Evolutionary conservation across 2,797 vertebrate species (phyloP).

Genomic region (Graptemys geographica): DNA sequence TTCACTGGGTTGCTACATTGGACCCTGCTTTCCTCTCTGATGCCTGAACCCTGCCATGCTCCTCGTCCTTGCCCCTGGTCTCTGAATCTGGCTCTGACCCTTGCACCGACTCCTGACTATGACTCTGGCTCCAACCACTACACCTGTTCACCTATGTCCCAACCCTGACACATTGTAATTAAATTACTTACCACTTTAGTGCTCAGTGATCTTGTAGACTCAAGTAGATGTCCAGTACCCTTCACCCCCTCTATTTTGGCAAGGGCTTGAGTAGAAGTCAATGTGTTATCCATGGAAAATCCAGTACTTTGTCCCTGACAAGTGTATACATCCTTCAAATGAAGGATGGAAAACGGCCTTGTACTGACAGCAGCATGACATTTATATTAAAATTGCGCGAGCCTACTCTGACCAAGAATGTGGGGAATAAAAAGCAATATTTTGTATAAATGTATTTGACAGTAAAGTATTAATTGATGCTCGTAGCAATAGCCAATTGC

Average conservation of each 20-base stretch:
- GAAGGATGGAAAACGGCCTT: neutral
- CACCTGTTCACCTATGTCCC: neutral
- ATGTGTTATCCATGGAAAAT: neutral
- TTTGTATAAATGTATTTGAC: conserved; percentile 51
- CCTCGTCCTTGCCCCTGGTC: neutral
- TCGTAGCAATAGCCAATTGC: neutral
- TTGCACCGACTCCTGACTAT: neutral
- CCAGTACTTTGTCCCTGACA: neutral
- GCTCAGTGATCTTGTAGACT: neutral
- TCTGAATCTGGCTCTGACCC: neutral
- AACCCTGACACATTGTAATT: neutral
- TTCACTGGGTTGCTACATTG: neutral
- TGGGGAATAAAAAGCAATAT: neutral
- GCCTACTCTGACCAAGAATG: neutral
- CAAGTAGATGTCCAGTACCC: neutral
- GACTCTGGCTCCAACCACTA: neutral
- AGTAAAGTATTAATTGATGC: conserved; percentile 38
- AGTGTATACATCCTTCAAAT: neutral
- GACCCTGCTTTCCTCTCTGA: neutral
- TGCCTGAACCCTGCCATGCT: neutral
- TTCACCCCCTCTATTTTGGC: neutral
- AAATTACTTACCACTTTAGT: neutral
- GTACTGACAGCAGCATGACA: neutral
- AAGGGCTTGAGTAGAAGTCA: neutral
- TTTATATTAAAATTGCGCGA: neutral